phyloP scores from a whole-genome alignment of 2,888 invertebrate genomes.

The Mongoloraphidia duomilia region DNA sequence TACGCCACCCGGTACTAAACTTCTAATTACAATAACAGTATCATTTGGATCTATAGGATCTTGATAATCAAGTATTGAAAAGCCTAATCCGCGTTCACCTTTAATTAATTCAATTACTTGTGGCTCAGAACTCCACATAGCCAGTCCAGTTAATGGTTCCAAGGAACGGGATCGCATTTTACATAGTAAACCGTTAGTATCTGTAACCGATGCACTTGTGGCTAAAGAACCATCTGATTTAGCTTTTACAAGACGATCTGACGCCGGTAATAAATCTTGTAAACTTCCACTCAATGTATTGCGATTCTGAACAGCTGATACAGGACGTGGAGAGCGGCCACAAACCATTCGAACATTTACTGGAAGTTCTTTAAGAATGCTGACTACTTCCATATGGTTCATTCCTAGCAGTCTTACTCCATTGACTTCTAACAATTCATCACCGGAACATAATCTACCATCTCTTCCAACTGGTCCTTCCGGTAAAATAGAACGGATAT shows the following conservation, averaged over 20 bases:
- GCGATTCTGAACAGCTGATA: slow-evolving; percentile 25
- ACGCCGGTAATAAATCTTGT: slow-evolving; percentile 47
- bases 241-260: slow-evolving; percentile 68
- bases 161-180: slow-evolving; percentile 76
- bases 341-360: slow-evolving; percentile 85
- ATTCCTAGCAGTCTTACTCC: slow-evolving; percentile 76
- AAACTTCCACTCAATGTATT: slow-evolving; percentile 36
- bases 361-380: slow-evolving; percentile 82
- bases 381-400: slow-evolving; percentile 90
- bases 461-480: slow-evolving; percentile 96
- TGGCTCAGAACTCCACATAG: slow-evolving; percentile 97
- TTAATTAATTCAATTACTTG: slow-evolving; percentile 93
- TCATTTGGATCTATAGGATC: slow-evolving; percentile 94
- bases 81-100: slow-evolving; percentile 94
- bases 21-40: slow-evolving; percentile 94
- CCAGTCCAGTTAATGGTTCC: slow-evolving; percentile 93
- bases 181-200: slow-evolving; percentile 38
- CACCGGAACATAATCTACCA: slow-evolving; percentile 77
- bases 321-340: slow-evolving; percentile 38
- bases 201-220: slow-evolving; percentile 45
- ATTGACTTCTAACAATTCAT: slow-evolving; percentile 91
- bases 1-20: slow-evolving; percentile 95
- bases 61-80: slow-evolving; percentile 91
- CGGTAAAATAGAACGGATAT: slow-evolving; percentile 91
- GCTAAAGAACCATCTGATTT: slow-evolving; percentile 83